Percentiles rank a stretch among this genome's conserved stretches.
Conservation (phyloP, 1,140 invertebrate species). For the Polypedilum pembai region DNA sequence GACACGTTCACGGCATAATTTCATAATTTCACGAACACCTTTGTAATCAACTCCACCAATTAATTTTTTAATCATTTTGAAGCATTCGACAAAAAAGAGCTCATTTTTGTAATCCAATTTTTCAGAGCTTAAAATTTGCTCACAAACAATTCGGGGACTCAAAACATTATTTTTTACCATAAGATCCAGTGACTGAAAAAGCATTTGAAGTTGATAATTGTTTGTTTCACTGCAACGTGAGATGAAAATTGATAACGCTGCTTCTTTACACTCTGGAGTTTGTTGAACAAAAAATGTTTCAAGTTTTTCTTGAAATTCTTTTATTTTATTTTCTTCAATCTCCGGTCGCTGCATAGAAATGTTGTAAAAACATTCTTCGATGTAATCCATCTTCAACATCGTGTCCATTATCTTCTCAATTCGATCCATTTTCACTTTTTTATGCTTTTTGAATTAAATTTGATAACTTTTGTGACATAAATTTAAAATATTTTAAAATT, state of each 20-base stretch:
- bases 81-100: slow-evolving; percentile 82
- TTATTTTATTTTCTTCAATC: slow-evolving; percentile 12
- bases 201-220: background rate
- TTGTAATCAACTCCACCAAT: slow-evolving; percentile 92
- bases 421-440: background rate
- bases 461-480: no score
- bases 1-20: slow-evolving; percentile 84
- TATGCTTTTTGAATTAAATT: background rate
- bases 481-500: no score
- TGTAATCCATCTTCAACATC: background rate
- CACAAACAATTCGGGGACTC: slow-evolving; percentile 67
- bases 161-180: slow-evolving; percentile 30
- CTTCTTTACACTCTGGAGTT: slow-evolving; percentile 17
- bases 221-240: background rate
- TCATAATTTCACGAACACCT: slow-evolving; percentile 86
- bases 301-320: slow-evolving; percentile 8
- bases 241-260: background rate
- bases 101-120: slow-evolving; percentile 67
- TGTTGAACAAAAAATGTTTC: background rate
- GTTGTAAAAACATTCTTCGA: background rate
- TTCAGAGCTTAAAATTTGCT: slow-evolving; percentile 71
- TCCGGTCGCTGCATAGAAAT: background rate
- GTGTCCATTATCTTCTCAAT: slow-evolving; percentile 24
- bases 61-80: slow-evolving; percentile 74
- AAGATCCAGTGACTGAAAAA: background rate